Evolutionary conservation across 1,140 invertebrate species (phyloP), one percentile per base, ranked within the genome.

Genomic region (Apis dorsata): DNA sequence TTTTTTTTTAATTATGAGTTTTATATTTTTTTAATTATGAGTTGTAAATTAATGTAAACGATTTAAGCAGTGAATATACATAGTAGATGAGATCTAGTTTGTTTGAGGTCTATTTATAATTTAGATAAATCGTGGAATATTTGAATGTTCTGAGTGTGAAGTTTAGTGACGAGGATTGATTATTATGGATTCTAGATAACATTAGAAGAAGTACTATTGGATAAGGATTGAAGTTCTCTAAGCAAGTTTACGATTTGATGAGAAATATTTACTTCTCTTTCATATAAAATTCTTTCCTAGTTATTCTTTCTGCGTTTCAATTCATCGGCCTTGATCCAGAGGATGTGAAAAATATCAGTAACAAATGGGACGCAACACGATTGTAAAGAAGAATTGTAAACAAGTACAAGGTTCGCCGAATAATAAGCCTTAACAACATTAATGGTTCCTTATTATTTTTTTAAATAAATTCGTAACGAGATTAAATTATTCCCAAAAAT

Each of bases 331-430:
- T 78, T 66, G 63, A 68, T 69, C 65, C 75, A 78, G 75, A 78
- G 75, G 65, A 68, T 78, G 53, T 49, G 53, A 44, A 59, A 66
- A 78, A 69, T 78, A 78, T 69, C 75, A 53, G 0, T 34, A 19
- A 28, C 10, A 78, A 78, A 68, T 78, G 34, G 75, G 53, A 49
- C 75, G 75, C 75, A 51, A 19, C 24, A 34, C 63, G 51, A 68
- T 77, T 57, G 62, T 44, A 44, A 44, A 44, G 21, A 24, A 49
- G 66, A 60, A 60, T 24, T 51, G 66, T 79, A 60, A 79, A 79
- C 76, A 70, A 79, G 76, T 70, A 49, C 66, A 70, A 79, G 76
- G 76, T 70, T 79, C 55, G 66, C 15, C 51, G 34, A 51, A 70
- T 44, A 79, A 9, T 51, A 74, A 51, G 17, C 21, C 66, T 51